phyloP scores from a whole-genome alignment of 2,888 invertebrate species.

The Leucophora obtusa region DNA sequence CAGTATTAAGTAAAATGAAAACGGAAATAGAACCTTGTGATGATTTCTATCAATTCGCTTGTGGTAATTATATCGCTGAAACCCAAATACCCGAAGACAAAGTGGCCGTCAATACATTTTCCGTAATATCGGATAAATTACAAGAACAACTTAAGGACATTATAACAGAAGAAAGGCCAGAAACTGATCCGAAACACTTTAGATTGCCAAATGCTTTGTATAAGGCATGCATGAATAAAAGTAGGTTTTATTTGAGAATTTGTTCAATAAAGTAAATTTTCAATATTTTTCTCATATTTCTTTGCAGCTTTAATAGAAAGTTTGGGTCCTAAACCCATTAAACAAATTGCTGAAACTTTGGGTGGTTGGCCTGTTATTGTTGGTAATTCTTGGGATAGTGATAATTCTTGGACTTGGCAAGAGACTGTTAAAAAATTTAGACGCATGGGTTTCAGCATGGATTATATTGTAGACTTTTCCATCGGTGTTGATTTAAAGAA shows the following conservation, averaged over 20 bases:
- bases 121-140: conserved; percentile 78
- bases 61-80: conserved; percentile 84
- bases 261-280: neutral
- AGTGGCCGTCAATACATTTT: conserved; percentile 78
- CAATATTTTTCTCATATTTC: neutral
- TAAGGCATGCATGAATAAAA: conserved; percentile 79
- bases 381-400: conserved; percentile 86
- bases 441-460: conserved; percentile 89
- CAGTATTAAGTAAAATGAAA: conserved; percentile 84
- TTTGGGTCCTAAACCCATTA: conserved; percentile 86
- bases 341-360: conserved; percentile 85
- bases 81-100: conserved; percentile 86
- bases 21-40: conserved; percentile 85
- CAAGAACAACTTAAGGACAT: conserved; percentile 78
- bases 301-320: conserved; percentile 87
- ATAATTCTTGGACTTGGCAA: conserved; percentile 87
- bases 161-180: conserved; percentile 75
- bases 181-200: conserved; percentile 77
- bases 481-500: conserved; percentile 94
- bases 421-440: conserved; percentile 90
- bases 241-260: conserved; percentile 68
- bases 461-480: conserved; percentile 94
- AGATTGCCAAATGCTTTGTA: conserved; percentile 78
- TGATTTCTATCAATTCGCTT: conserved; percentile 88
- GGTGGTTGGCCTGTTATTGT: conserved; percentile 97